Percentiles rank a stretch among this genome's conserved stretches.
Evolutionary conservation across 2,797 vertebrate species (phyloP).

Genomic region (Hydrolagus colliei): DNA sequence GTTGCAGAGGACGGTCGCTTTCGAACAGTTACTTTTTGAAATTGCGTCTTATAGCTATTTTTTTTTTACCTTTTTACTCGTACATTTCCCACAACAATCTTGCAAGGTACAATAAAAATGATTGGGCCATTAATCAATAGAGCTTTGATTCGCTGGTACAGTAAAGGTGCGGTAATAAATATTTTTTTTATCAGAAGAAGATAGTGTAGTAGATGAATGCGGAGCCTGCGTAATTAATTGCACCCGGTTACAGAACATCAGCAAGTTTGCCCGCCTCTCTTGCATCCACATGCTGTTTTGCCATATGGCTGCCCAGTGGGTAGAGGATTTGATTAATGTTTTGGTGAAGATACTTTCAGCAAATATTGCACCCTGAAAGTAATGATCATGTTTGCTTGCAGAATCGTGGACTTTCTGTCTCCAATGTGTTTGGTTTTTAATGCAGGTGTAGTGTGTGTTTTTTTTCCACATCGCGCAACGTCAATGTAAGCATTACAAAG

Average conservation of each 20-base stretch:
- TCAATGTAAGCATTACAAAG: neutral
- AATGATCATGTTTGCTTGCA: constrained; percentile 57
- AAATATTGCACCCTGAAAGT: constrained; percentile 92
- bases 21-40: constrained; percentile 21
- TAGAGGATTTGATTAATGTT: constrained; percentile 99
- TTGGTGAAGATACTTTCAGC: constrained; percentile 78
- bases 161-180: constrained; percentile 83
- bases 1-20: constrained; percentile 14
- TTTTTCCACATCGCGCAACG: neutral
- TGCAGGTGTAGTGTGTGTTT: neutral
- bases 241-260: constrained; percentile 99
- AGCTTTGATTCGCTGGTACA: constrained; percentile 86
- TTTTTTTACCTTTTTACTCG: no score
- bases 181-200: constrained; percentile 77
- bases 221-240: constrained; percentile 98
- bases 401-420: neutral
- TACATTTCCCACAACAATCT: constrained; percentile 21
- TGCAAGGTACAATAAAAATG: constrained; percentile 62
- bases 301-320: constrained; percentile 99
- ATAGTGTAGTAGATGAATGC: constrained; percentile 91
- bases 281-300: constrained; percentile 98
- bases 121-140: constrained; percentile 94
- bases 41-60: neutral
- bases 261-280: constrained; percentile 98
- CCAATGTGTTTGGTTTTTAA: neutral